Conservation (phyloP, 2,797 vertebrate species). For the Sebastes diploproa region DNA sequence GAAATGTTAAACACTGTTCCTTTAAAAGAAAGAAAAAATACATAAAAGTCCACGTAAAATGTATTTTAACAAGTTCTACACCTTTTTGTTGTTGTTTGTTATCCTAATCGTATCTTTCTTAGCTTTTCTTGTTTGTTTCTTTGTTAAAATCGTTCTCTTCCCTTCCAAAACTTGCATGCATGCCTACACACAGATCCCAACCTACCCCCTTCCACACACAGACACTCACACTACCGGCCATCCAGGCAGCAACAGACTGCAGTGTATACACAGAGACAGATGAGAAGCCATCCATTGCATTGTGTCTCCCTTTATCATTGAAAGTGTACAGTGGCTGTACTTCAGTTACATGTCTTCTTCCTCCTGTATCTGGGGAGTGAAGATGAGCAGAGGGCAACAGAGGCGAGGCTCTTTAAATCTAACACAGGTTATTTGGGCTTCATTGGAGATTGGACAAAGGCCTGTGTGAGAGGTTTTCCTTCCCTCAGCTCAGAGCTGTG, state of each 20-base stretch:
- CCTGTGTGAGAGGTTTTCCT: conserved; percentile 33
- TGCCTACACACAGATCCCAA: neutral
- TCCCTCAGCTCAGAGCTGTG: neutral
- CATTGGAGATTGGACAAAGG: conserved; percentile 54
- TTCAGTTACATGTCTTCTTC: conserved; percentile 35
- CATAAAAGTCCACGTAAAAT: too few relatives aligned
- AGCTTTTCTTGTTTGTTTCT: neutral
- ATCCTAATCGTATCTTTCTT: neutral
- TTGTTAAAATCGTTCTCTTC: neutral
- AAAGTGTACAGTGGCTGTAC: conserved; percentile 28
- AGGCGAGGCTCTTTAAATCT: conserved; percentile 53
- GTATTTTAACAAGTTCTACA: too few relatives aligned
- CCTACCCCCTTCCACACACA: neutral
- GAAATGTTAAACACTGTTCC: too few relatives aligned
- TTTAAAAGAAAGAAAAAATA: too few relatives aligned
- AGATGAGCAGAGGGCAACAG: conserved; percentile 43
- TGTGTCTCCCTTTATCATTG: conserved; percentile 52
- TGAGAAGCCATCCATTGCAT: conserved; percentile 37
- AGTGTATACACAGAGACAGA: conserved; percentile 29
- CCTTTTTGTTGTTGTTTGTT: too few relatives aligned
- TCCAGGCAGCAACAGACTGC: conserved; percentile 8
- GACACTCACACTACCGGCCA: neutral
- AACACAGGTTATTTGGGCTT: conserved; percentile 55
- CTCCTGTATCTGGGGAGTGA: conserved; percentile 26
- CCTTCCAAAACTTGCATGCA: neutral